Conservation (phyloP, 1,140 invertebrate genomes). For the Spodoptera litura region DNA sequence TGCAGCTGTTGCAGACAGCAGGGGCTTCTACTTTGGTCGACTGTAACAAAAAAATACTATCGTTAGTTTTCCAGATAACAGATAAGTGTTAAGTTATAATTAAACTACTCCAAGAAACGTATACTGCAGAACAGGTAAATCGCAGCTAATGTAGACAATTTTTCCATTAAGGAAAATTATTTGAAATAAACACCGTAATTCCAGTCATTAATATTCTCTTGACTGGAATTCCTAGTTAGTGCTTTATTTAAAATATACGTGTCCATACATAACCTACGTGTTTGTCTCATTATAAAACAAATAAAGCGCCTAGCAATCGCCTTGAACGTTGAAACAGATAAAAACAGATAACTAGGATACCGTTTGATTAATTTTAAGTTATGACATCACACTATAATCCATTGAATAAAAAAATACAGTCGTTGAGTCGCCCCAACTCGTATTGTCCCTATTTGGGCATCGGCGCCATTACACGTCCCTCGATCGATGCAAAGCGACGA, state of each 20-base stretch:
- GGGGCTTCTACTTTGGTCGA: conserved; percentile 73
- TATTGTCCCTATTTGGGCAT: conserved; percentile 22
- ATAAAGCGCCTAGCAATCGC: not conserved
- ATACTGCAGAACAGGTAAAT: no score
- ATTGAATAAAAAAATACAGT: conserved; percentile 20
- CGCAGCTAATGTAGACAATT: not conserved
- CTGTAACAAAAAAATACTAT: conserved; percentile 70
- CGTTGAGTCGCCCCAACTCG: conserved; percentile 4
- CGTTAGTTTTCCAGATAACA: not conserved
- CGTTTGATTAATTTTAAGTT: conserved; percentile 6
- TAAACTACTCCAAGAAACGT: no score
- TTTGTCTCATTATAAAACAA: not conserved
- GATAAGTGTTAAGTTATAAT: not conserved
- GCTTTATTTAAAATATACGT: no score
- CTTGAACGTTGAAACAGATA: conserved; percentile 28
- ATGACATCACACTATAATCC: conserved; percentile 26
- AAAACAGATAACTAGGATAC: conserved; percentile 25
- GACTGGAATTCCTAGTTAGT: no score
- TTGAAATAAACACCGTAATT: not conserved
- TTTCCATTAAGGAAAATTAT: not conserved
- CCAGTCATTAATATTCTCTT: not conserved
- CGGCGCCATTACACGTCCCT: not conserved
- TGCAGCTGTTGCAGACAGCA: conserved; percentile 77
- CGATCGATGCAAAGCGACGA: conserved; percentile 6
- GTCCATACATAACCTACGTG: no score